Conservation (phyloP, 1,140 invertebrate species). For the Eueides isabella region DNA sequence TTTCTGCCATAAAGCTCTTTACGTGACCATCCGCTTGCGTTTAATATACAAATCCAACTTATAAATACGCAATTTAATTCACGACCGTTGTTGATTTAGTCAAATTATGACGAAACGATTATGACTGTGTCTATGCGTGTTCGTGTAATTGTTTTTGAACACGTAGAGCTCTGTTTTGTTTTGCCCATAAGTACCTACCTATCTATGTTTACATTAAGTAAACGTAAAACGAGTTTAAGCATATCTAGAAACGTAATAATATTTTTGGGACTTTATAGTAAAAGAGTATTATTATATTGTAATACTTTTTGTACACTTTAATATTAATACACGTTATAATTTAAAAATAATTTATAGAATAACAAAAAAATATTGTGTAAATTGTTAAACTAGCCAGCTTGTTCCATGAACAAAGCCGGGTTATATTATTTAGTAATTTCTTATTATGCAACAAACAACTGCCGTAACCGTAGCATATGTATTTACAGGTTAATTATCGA, state of each 20-base stretch:
- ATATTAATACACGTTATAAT: too few relatives aligned
- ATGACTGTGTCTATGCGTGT: slow-evolving; percentile 30
- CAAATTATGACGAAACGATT: slow-evolving; percentile 46
- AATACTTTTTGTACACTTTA: too few relatives aligned
- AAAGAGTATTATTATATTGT: too few relatives aligned
- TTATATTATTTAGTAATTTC: too few relatives aligned
- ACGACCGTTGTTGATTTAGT: slow-evolving; percentile 40
- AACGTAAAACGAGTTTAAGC: background rate
- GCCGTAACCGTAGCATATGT: slow-evolving; percentile 20
- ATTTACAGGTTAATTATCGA: slow-evolving; percentile 28
- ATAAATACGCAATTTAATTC: slow-evolving; percentile 27
- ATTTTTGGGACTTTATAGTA: too few relatives aligned
- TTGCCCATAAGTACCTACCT: background rate
- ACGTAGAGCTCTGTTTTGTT: slow-evolving; percentile 37
- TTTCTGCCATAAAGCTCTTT: background rate
- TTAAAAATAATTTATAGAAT: too few relatives aligned
- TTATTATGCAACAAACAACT: slow-evolving; percentile 14
- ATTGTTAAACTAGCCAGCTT: too few relatives aligned
- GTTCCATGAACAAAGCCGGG: too few relatives aligned
- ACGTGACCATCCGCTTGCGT: background rate
- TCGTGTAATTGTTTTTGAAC: slow-evolving; percentile 35
- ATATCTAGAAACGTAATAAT: background rate
- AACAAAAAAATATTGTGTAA: too few relatives aligned
- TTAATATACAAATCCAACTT: slow-evolving; percentile 9
- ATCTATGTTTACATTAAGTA: background rate